These are phyloP conservation scores for Leptura quadrifasciata DNA, from an alignment of 2,888 invertebrate genomes.

Conservation along the genomic window DNA sequence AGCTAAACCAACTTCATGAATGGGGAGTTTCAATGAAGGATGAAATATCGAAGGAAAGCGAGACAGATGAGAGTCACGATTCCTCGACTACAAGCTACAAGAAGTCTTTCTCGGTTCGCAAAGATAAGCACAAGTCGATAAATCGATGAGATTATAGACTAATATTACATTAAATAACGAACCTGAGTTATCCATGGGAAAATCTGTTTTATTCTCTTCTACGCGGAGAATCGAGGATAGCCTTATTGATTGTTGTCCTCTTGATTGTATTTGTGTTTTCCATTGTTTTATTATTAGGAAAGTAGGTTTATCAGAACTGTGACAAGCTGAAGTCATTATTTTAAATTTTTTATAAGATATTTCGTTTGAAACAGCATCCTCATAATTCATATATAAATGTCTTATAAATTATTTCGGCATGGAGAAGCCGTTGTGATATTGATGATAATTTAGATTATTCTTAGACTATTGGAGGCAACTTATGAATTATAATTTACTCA, in stretches of 20 bases:
- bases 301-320: not conserved
- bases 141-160: conserved; percentile 43
- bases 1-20: conserved; percentile 24
- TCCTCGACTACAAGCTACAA: conserved; percentile 34
- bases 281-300: conserved; percentile 8
- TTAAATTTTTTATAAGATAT: not conserved
- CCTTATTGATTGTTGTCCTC: conserved; percentile 13
- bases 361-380: not conserved
- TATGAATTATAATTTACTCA: no score
- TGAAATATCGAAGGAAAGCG: conserved; percentile 16
- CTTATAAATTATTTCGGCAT: no score
- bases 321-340: not conserved
- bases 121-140: conserved; percentile 35
- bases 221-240: not conserved
- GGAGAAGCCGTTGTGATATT: no score
- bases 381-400: not conserved
- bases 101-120: conserved; percentile 34
- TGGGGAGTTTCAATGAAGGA: conserved; percentile 38
- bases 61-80: conserved; percentile 42
- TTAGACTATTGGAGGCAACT: no score
- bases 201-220: conserved; percentile 13
- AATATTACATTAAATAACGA: conserved; percentile 43
- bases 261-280: conserved; percentile 3
- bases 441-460: no score
- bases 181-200: conserved; percentile 43